Evolutionary conservation across 2,888 invertebrate species (phyloP), one percentile per base, ranked within the genome.

Genomic region (Acanthacorydalis orientalis): DNA sequence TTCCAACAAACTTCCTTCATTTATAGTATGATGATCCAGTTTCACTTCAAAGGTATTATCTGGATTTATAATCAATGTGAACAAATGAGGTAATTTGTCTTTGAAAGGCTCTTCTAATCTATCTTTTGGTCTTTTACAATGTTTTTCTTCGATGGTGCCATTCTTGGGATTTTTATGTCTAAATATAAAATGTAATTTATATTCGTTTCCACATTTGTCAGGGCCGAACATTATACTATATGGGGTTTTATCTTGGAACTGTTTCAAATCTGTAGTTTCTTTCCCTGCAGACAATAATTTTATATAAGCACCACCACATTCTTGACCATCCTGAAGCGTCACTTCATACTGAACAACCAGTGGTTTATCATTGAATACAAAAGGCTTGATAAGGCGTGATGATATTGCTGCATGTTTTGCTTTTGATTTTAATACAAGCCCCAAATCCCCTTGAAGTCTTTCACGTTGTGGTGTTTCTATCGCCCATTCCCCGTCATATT

Each of bases 161-260:
- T 91, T 97, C 58, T 80, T 73, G 9, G 96, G 97, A 70, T 98
- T 97, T 64, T 78, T 81, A 65, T 96, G 95, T 46, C 89, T 78
- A 70, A 99, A 92, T 65, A 99, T 99, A 64, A 81, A 81, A 63
- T 82, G 82, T 63, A 92, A 79, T 70, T 96, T 96, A 61, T 88
- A 83, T 64, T 92, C 91, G 60, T 86, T 87, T 52, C 97, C 97
- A 68, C 98, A 98, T 68, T 96, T 98, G 73, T 98, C 98, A 8
- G 97, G 97, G 0, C 98, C 98, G 69, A 98, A 99, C 98, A 99
- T 98, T 59, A 99, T 91, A 2, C 93, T 89, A 70, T 97, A 99
- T 0, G 93, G 85, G 1, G 96, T 93, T 68, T 92, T 93, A 69
- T 98, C 97, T 64, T 87, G 77, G 69, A 97, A 93, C 59, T 79